Base-by-base conservation (phyloP, 2,113 vertebrate genomes). In the Nicator chloris region DNA sequence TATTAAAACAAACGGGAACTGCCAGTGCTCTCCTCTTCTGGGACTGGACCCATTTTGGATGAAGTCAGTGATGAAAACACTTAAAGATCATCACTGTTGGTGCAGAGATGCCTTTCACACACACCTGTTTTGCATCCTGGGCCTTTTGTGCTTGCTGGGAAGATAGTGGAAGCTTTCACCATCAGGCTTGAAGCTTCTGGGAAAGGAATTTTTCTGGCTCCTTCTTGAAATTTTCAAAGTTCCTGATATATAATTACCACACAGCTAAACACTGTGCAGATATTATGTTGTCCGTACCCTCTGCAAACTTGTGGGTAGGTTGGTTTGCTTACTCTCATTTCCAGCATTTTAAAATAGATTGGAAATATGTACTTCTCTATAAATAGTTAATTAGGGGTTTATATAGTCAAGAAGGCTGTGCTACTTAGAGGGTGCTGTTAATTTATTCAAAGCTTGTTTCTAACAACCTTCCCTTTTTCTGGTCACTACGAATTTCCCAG, bases 361-460 rank as follows among this genome's bases (percentile, higher is more conserved):
- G 65, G 71, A 93, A 96, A 92, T 54, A 95, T 6, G 53, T 66
- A 86, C 76, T 61, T 92, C 60, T 92, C 83, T 95, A 93, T 93
- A 96, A 95, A 94, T 86, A 97, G 75, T 92, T 94, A 83, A 95
- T 95, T 90, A 86, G 24, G 39, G 82, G 82, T 22, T 79, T 13
- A 7, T 35, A 76, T 18, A 88, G 76, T 71, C 64, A 84, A 75
- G 47, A 88, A 81, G 35, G 63, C 37, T 71, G 65, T 69, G 51
- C 49, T 64, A 83, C 44, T 88, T 86, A 21, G 15, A 21, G 39
- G 17, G 7, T 27, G 24, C 23, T 88, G 57, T 92, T 90, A 71
- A 93, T 92, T 75, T 88, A 95, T 90, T 95, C 69, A 71, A 93
- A 66, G 45, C 64, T 86, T 90, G 64, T 75, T 96, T 93, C 68